phyloP scores from a whole-genome alignment of 2,888 invertebrate genomes.

The Hyposoter dolosus region DNA sequence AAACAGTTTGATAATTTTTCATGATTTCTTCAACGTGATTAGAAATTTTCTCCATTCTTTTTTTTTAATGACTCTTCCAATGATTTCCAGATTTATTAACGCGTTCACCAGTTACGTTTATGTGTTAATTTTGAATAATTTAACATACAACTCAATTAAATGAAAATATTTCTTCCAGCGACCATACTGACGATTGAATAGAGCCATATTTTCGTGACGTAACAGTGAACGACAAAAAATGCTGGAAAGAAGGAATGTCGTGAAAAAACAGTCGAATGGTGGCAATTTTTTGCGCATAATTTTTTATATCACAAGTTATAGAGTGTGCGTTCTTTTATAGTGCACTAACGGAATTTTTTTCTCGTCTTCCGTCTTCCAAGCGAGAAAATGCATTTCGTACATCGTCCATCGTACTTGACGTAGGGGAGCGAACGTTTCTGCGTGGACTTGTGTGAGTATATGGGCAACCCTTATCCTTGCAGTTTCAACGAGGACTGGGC shows the following conservation, averaged over 20 bases:
- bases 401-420: constrained; percentile 19
- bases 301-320: background rate
- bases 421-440: background rate
- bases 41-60: background rate
- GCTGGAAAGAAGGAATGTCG: too few relatives aligned
- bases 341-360: background rate
- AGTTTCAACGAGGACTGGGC: constrained; percentile 60
- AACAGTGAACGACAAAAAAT: too few relatives aligned
- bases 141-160: background rate
- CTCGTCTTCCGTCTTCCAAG: constrained; percentile 14
- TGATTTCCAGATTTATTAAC: background rate
- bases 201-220: too few relatives aligned
- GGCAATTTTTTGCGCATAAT: too few relatives aligned
- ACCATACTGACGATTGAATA: too few relatives aligned
- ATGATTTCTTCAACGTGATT: background rate
- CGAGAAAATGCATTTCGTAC: constrained; percentile 12
- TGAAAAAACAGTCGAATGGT: too few relatives aligned
- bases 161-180: too few relatives aligned
- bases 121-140: background rate
- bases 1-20: background rate
- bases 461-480: constrained; percentile 50
- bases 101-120: too few relatives aligned
- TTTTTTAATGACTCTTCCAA: background rate
- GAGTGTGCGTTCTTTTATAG: background rate
- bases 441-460: background rate